A percentile compares a stretch with the other conserved stretches of the same genome.
These are phyloP conservation scores for Aethes cnicana DNA, from an alignment of 2,888 invertebrate genomes.

Conservation along the genomic window DNA sequence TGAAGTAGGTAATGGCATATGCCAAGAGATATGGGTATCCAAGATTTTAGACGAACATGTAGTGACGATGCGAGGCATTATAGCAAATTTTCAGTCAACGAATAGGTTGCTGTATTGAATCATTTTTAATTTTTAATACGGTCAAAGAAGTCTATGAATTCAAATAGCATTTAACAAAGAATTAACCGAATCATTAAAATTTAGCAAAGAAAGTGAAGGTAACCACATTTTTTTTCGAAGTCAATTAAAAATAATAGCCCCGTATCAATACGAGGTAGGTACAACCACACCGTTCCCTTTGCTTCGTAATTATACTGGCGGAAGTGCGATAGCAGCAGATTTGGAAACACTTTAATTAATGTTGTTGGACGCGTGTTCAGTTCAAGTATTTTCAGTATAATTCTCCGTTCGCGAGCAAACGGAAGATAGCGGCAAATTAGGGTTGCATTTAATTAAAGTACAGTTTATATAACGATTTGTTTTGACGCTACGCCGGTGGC, in stretches of 20 bases:
- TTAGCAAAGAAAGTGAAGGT: neutral
- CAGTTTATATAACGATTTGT: constrained; percentile 31
- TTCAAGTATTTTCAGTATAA: constrained; percentile 59
- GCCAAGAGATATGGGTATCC: too few species aligned
- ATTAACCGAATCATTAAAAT: too few species aligned
- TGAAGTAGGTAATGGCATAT: too few species aligned
- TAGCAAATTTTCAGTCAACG: too few species aligned
- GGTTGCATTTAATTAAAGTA: constrained; percentile 29
- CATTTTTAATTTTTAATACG: too few species aligned
- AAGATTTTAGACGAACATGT: too few species aligned
- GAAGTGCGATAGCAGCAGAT: constrained; percentile 76
- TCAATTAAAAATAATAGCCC: constrained; percentile 27
- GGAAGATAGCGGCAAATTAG: constrained; percentile 29
- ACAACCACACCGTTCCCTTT: constrained; percentile 56
- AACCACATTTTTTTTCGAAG: constrained; percentile 30
- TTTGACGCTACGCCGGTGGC: constrained; percentile 11
- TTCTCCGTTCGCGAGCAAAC: constrained; percentile 47
- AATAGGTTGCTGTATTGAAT: too few species aligned
- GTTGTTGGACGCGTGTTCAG: constrained; percentile 72
- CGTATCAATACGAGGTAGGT: constrained; percentile 25
- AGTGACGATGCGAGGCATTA: too few species aligned
- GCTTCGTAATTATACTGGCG: constrained; percentile 74
- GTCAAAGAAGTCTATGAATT: too few species aligned
- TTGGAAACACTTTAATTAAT: constrained; percentile 78
- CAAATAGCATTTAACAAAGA: too few species aligned